Evolutionary conservation across 2,888 invertebrate genomes (phyloP), one percentile per base, ranked within the genome.

Genomic region (Prosapia bicincta): DNA sequence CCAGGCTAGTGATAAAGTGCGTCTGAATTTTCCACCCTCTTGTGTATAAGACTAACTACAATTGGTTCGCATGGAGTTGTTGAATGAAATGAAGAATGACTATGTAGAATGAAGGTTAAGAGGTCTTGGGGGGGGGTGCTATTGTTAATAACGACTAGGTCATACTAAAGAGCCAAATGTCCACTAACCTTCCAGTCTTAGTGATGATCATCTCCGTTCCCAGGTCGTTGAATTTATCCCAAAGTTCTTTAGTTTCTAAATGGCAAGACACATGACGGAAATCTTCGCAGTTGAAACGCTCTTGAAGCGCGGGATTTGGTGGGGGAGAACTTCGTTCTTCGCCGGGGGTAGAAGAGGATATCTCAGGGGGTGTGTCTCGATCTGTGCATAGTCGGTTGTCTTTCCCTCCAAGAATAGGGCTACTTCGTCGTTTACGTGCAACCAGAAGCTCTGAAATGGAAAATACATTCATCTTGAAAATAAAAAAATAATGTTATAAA

Each of bases 121-220:
- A n/a, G n/a, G n/a, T n/a, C n/a, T n/a, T n/a, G n/a, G n/a, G n/a
- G n/a, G n/a, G n/a, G n/a, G n/a, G n/a, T n/a, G n/a, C n/a, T n/a
- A n/a, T n/a, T n/a, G n/a, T n/a, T n/a, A n/a, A n/a, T n/a, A n/a
- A n/a, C n/a, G n/a, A n/a, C n/a, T n/a, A n/a, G n/a, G n/a, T n/a
- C n/a, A n/a, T n/a, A n/a, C n/a, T n/a, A n/a, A n/a, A n/a, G n/a
- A 67, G 23, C 23, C 13, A 67, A 3, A 20, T 67, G 67, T 84
- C 93, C 38, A 65, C 77, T 66, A 1, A 73, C 93, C 93, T 89
- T 84, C 93, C 93, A 77, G 92, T 92, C 85, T 94, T 93, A 13
- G 93, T 94, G 85, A 94, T 94, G 85, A 94, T 94, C 93, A 94
- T 94, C 86, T 93, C 93, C 0, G 93, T 93, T 28, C 92, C 92